Percentiles rank a stretch among this genome's conserved stretches.
phyloP scores from a whole-genome alignment of 2,113 vertebrate genomes.

The Pholis gunnellus region DNA sequence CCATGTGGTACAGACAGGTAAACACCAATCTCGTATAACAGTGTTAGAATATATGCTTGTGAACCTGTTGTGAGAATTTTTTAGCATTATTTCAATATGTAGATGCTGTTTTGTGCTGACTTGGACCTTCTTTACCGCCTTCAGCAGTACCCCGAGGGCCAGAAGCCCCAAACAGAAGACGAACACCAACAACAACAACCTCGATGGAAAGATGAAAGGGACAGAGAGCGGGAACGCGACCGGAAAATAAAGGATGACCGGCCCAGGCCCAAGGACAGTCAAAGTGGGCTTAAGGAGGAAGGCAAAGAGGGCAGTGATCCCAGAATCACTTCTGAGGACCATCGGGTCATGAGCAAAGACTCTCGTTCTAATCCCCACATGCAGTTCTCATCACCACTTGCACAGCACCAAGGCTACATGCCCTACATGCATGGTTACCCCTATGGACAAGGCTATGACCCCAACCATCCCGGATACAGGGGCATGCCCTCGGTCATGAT shows the following conservation, averaged over 20 bases:
- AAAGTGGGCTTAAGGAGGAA: constrained; percentile 88
- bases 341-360: constrained; percentile 92
- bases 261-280: constrained; percentile 88
- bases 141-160: constrained; percentile 91
- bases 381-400: constrained; percentile 94
- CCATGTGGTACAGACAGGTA: constrained; percentile 99
- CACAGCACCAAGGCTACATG: constrained; percentile 97
- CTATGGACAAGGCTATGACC: constrained; percentile 96
- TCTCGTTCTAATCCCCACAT: constrained; percentile 92
- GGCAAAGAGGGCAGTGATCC: constrained; percentile 90
- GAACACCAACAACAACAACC: constrained; percentile 87
- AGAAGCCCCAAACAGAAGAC: constrained; percentile 93
- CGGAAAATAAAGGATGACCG: constrained; percentile 97
- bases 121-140: constrained; percentile 78
- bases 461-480: constrained; percentile 96
- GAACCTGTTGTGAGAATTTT: constrained; percentile 17
- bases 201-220: constrained; percentile 90
- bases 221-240: constrained; percentile 87
- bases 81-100: background rate
- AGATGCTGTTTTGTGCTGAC: constrained; percentile 18
- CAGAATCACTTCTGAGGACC: constrained; percentile 89
- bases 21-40: constrained; percentile 39
- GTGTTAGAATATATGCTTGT: background rate
- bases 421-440: constrained; percentile 99
- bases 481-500: constrained; percentile 98